A percentile compares a stretch with the other conserved stretches of the same genome.
Conservation (phyloP, 2,888 invertebrate genomes). For the Galerucella calmariensis region DNA sequence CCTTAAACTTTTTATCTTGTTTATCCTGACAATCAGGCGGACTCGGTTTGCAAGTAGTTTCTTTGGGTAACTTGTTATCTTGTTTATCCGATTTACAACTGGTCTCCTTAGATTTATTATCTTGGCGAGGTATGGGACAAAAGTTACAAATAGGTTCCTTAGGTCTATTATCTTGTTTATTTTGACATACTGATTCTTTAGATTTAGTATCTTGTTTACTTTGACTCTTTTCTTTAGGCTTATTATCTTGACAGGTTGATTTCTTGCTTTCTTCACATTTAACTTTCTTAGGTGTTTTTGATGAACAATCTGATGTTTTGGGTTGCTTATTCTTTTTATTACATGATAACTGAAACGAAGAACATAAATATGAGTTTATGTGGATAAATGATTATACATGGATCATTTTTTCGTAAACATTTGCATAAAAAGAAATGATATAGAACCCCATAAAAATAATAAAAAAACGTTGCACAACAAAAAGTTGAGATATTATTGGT, state of each 20-base stretch:
- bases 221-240: neutral
- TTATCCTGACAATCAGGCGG: neutral
- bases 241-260: constrained; percentile 1
- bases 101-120: neutral
- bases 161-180: neutral
- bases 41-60: neutral
- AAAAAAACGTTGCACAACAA: too few relatives aligned
- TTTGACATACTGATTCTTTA: neutral
- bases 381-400: too few relatives aligned
- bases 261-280: neutral
- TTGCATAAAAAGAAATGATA: too few relatives aligned
- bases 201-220: neutral
- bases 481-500: too few relatives aligned
- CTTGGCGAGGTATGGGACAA: neutral
- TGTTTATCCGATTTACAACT: neutral
- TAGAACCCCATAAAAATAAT: too few relatives aligned
- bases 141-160: constrained; percentile 6
- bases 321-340: neutral
- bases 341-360: neutral
- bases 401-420: too few relatives aligned
- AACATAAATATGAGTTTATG: too few relatives aligned
- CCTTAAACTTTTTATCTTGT: neutral
- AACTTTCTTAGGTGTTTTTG: neutral
- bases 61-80: neutral
- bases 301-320: neutral